These are phyloP conservation scores for Anolis carolinensis DNA, from an alignment of 2,113 vertebrate species.

Conservation along the genomic window DNA sequence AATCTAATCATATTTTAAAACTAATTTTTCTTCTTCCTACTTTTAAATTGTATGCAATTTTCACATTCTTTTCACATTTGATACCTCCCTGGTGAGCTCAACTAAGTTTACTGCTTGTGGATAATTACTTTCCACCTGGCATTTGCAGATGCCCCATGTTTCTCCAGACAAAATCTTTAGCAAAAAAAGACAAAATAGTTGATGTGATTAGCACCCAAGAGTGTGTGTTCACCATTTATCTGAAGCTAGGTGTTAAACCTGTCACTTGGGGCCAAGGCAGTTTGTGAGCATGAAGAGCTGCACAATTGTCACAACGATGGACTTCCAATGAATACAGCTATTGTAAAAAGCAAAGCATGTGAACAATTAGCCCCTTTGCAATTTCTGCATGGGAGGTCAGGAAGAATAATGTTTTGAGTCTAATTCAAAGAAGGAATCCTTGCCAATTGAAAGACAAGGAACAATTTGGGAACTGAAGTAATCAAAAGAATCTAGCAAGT, in stretches of 20 bases:
- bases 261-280: background rate
- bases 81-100: background rate
- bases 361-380: background rate
- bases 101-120: background rate
- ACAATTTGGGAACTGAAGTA: conserved; percentile 4
- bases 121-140: background rate
- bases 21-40: background rate
- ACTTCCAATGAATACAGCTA: background rate
- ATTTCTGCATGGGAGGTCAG: background rate
- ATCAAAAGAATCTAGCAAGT: background rate
- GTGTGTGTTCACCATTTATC: background rate
- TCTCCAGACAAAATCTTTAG: background rate
- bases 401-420: background rate
- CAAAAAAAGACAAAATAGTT: background rate
- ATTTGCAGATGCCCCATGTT: background rate
- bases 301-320: background rate
- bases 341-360: background rate
- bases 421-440: background rate
- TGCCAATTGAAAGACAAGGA: background rate
- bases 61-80: background rate
- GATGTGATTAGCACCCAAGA: background rate
- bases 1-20: too few species aligned
- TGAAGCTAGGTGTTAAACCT: background rate
- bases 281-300: background rate
- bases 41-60: background rate